Base-by-base conservation (phyloP, 2,888 invertebrate species). In the Perdita meconis region DNA sequence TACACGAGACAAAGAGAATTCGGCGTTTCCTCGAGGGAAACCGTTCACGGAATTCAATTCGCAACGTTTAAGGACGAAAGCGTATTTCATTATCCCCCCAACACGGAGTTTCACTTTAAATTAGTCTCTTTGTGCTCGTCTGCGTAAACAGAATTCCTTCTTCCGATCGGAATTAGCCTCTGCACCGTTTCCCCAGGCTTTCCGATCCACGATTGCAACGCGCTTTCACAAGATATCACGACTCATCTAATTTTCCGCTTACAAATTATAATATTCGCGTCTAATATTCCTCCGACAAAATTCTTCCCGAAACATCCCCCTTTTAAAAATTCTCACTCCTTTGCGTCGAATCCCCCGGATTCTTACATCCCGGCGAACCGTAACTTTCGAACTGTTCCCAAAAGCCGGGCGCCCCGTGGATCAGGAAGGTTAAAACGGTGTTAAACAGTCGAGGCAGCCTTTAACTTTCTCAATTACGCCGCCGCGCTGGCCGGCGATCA, bases 71-170 rank as follows among this genome's bases (percentile, higher is more conserved):
- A 63, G 47, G 38, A 56, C 36, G n/a, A 36, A 30, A 57, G 22
- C 63, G 63, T 63, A 51, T 63, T 51, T 63, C 63, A 51, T 63
- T 63, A 63, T 63, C 63, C 36, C 61, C 50, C 24, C 16, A 34
- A 10, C 12, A 2, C 44, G 12, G n/a, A 59, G 59, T 72, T 44
- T 53, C 68, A 19, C 53, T 59, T 55, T 44, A 44, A 53, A 53
- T 59, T 72, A 38, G 38, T 71, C 59, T 42, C 53, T 13, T 42
- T 53, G 59, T 44, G 44, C 26, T 26, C 36, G 51, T 10, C 30
- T 59, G 68, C 53, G 38, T 72, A 68, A 72, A 68, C 68, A 68
- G 59, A 59, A 72, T 53, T 38, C 51, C 38, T 30, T 10, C 22
- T 53, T 44, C 36, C 19, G 8, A 6, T 42, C 3, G 3, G 38